Percentiles rank a stretch among this genome's conserved stretches.
phyloP scores from a whole-genome alignment of 2,797 vertebrate species.

The Synaphobranchus kaupii region DNA sequence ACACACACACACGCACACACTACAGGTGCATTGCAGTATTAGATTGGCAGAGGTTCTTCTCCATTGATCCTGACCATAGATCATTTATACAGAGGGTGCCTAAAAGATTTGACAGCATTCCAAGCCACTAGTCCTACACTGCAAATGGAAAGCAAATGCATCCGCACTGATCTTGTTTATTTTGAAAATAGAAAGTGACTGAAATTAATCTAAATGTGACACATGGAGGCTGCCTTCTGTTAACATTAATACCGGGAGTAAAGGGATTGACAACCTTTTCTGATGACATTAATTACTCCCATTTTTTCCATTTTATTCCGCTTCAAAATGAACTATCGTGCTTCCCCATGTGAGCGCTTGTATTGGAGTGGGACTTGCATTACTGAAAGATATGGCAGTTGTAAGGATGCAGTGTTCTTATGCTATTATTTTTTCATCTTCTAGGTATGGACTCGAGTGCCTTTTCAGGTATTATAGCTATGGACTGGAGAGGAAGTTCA shows the following conservation, averaged over 20 bases:
- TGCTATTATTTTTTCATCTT: conserved; percentile 8
- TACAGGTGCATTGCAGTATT: not conserved
- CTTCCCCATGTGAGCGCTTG: not conserved
- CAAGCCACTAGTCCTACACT: not conserved
- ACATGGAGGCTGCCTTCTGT: not conserved
- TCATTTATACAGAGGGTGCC: too few species aligned
- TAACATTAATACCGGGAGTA: not conserved
- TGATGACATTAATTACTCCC: not conserved
- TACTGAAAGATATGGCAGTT: not conserved
- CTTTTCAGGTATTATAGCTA: conserved; percentile 99
- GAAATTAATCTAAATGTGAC: not conserved
- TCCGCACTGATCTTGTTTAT: not conserved
- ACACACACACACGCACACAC: not conserved
- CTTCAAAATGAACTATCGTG: not conserved
- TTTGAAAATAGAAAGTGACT: not conserved
- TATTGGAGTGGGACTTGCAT: not conserved
- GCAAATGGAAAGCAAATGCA: not conserved
- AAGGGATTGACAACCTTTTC: not conserved
- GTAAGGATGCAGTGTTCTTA: not conserved
- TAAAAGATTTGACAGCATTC: not conserved
- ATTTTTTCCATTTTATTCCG: not conserved
- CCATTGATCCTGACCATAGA: not conserved
- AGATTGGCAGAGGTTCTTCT: not conserved
- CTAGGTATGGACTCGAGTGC: conserved; percentile 97
- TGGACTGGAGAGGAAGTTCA: conserved; percentile 94